phyloP scores from a whole-genome alignment of 2,797 vertebrate species.

The Lithobates sylvaticus region DNA sequence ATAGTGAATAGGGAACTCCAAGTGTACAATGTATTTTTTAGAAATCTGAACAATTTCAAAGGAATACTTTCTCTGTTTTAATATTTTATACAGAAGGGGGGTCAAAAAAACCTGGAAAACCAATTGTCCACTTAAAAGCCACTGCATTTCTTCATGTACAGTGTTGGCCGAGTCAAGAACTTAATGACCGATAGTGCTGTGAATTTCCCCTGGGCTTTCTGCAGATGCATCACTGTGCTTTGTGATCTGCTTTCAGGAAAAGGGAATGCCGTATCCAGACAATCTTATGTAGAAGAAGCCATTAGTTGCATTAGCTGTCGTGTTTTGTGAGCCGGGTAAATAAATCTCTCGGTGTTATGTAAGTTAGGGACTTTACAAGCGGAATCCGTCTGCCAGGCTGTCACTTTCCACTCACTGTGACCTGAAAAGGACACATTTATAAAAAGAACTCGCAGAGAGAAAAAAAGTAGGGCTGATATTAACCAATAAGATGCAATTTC shows the following conservation, averaged over 20 bases:
- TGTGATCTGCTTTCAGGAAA: slow-evolving; percentile 3
- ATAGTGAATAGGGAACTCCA: no score
- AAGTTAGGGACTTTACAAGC: slow-evolving; percentile 17
- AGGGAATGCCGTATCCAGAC: slow-evolving; percentile 2
- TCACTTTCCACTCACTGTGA: not conserved
- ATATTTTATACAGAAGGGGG: not conserved
- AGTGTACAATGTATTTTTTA: no score
- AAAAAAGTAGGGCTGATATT: not conserved
- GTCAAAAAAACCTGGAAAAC: not conserved
- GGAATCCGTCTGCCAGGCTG: not conserved
- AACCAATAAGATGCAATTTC: not conserved
- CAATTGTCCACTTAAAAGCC: no score
- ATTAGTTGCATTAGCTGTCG: slow-evolving; percentile 41
- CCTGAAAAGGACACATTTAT: not conserved
- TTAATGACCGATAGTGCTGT: slow-evolving; percentile 11
- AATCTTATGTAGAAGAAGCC: not conserved
- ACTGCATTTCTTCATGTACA: not conserved
- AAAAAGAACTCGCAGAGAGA: not conserved
- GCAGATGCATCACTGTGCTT: slow-evolving; percentile 1
- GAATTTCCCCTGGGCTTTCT: slow-evolving; percentile 3
- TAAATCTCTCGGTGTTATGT: slow-evolving; percentile 17
- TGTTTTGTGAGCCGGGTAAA: slow-evolving; percentile 16
- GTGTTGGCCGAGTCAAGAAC: slow-evolving; percentile 9
- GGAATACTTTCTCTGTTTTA: no score
- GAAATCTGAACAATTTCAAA: no score